phyloP scores from a whole-genome alignment of 2,113 vertebrate genomes.

The Eleginops maclovinus region DNA sequence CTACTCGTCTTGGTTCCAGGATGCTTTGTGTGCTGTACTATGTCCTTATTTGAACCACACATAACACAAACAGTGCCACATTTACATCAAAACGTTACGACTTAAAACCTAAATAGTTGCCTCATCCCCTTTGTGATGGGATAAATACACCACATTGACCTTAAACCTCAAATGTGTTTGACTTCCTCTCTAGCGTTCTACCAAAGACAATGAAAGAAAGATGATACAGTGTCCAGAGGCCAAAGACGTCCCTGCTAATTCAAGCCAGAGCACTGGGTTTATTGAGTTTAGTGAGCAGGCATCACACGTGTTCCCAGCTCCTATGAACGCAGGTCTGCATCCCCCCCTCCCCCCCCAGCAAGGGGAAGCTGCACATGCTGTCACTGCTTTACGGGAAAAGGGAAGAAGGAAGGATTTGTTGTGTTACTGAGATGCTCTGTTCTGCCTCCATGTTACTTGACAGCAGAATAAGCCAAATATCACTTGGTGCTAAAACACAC shows the following conservation, averaged over 20 bases:
- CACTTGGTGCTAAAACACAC: slow-evolving; percentile 48
- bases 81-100: slow-evolving; percentile 4
- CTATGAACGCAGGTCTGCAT: slow-evolving; percentile 29
- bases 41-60: slow-evolving; percentile 11
- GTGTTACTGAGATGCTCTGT: slow-evolving; percentile 11
- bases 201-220: slow-evolving; percentile 39
- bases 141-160: not conserved
- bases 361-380: slow-evolving; percentile 12
- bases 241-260: slow-evolving; percentile 52
- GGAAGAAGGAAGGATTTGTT: slow-evolving; percentile 14
- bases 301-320: slow-evolving; percentile 50
- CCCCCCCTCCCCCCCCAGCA: slow-evolving; percentile 32
- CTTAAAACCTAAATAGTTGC: not conserved
- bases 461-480: slow-evolving; percentile 44
- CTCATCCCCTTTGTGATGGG: not conserved
- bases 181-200: slow-evolving; percentile 27
- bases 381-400: slow-evolving; percentile 26
- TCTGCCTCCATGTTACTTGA: slow-evolving; percentile 18
- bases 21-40: not conserved
- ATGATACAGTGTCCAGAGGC: slow-evolving; percentile 45
- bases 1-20: not conserved
- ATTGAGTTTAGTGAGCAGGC: slow-evolving; percentile 62
- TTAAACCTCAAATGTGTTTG: slow-evolving; percentile 24
- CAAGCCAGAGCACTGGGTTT: slow-evolving; percentile 62
- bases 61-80: slow-evolving; percentile 23